Evolutionary conservation across 2,888 invertebrate species (phyloP).

Genomic region (Mimas tiliae): DNA sequence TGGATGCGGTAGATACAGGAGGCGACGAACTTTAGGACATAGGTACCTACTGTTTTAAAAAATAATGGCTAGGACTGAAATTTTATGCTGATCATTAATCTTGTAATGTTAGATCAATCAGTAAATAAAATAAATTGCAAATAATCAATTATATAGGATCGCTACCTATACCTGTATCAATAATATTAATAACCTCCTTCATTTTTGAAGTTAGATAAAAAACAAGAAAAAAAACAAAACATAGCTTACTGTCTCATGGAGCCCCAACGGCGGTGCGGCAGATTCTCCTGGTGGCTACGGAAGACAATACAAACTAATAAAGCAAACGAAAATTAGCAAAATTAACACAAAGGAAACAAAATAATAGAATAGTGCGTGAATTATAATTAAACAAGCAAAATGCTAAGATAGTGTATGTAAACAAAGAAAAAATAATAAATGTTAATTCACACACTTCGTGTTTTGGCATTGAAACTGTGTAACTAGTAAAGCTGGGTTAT

Average conservation of each 20-base stretch:
- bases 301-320: slow-evolving; percentile 57
- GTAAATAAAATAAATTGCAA: too few relatives aligned
- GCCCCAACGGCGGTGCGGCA: slow-evolving; percentile 82
- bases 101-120: too few relatives aligned
- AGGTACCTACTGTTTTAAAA: too few relatives aligned
- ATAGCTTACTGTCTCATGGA: slow-evolving; percentile 84
- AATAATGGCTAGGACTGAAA: too few relatives aligned
- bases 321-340: slow-evolving; percentile 36
- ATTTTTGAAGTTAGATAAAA: not conserved
- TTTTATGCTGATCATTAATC: too few relatives aligned
- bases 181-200: too few relatives aligned
- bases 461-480: not conserved
- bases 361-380: slow-evolving; percentile 15
- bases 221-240: slow-evolving; percentile 38
- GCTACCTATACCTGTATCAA: too few relatives aligned
- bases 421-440: not conserved
- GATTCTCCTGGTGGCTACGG: slow-evolving; percentile 81
- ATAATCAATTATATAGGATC: too few relatives aligned
- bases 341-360: slow-evolving; percentile 34
- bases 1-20: too few relatives aligned
- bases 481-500: not conserved
- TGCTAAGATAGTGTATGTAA: not conserved
- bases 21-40: too few relatives aligned
- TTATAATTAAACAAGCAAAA: slow-evolving; percentile 9
- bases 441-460: slow-evolving; percentile 9